phyloP scores from a whole-genome alignment of 2,797 vertebrate species.

The Tokudaia muenninki region DNA sequence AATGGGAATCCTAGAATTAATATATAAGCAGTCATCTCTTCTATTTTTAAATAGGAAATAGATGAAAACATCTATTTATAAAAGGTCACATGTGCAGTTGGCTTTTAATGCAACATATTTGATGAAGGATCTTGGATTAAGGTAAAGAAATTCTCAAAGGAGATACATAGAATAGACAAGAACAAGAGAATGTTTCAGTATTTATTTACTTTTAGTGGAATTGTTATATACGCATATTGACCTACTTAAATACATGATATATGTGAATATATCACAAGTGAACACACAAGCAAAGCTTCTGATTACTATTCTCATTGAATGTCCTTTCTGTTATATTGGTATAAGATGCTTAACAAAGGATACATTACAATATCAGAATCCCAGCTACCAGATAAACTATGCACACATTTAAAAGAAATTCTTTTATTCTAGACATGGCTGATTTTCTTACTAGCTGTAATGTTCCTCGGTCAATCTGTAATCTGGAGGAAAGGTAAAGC shows the following conservation, averaged over 20 bases:
- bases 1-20: not conserved
- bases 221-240: not conserved
- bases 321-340: constrained; percentile 38
- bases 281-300: not conserved
- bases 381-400: constrained; percentile 60
- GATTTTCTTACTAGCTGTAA: constrained; percentile 61
- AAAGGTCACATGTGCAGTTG: not conserved
- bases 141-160: not conserved
- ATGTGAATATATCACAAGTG: not conserved
- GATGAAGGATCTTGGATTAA: not conserved
- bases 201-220: not conserved
- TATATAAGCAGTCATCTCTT: not conserved
- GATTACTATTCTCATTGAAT: constrained; percentile 14
- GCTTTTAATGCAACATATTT: not conserved
- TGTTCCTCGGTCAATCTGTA: constrained; percentile 48
- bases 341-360: constrained; percentile 36
- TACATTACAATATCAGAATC: constrained; percentile 69
- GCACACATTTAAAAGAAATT: constrained; percentile 65
- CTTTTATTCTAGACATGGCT: constrained; percentile 72
- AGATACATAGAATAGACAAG: not conserved
- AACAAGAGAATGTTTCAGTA: not conserved
- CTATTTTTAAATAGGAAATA: not conserved
- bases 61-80: constrained; percentile 16
- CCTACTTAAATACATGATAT: not conserved
- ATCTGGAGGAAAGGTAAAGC: constrained; percentile 20